Evolutionary conservation across 1,140 invertebrate species (phyloP).

Genomic region (Brachystomella parvula): DNA sequence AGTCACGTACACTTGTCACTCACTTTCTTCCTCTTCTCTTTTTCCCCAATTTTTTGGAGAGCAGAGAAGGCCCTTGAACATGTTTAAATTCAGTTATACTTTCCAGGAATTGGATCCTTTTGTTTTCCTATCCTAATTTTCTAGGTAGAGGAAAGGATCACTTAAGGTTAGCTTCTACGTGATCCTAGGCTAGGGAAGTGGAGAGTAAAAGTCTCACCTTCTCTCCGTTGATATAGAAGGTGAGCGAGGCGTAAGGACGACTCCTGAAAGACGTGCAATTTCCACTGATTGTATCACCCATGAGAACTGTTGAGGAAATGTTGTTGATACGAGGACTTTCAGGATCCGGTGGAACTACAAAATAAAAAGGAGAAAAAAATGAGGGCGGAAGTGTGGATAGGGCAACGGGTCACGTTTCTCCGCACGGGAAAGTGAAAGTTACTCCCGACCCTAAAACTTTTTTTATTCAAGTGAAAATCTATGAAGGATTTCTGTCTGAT

Average conservation of each 20-base stretch:
- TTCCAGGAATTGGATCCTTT: not conserved
- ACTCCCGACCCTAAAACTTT: too few relatives aligned
- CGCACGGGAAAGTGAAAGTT: too few relatives aligned
- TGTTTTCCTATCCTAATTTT: not conserved
- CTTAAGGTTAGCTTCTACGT: not conserved
- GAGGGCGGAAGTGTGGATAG: not conserved
- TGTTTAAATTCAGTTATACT: not conserved
- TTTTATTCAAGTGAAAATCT: too few relatives aligned
- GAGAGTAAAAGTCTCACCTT: constrained; percentile 29
- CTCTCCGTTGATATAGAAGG: constrained; percentile 41
- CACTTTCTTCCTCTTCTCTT: too few relatives aligned
- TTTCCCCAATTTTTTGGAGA: too few relatives aligned
- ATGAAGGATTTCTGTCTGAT: too few relatives aligned
- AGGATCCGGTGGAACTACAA: constrained; percentile 34
- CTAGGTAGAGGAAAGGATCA: not conserved
- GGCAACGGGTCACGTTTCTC: too few relatives aligned
- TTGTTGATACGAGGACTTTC: constrained; percentile 28
- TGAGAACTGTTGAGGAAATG: constrained; percentile 19
- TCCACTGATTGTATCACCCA: constrained; percentile 33
- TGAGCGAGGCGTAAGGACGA: constrained; percentile 39
- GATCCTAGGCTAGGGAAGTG: not conserved
- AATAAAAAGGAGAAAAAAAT: constrained; percentile 19
- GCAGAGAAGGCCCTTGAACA: not conserved
- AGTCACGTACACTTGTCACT: too few relatives aligned
- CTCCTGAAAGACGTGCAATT: constrained; percentile 41